Percentiles rank a stretch among this genome's conserved stretches.
Evolutionary conservation across 2,888 invertebrate species (phyloP).

Genomic region (Machimus rusticus): DNA sequence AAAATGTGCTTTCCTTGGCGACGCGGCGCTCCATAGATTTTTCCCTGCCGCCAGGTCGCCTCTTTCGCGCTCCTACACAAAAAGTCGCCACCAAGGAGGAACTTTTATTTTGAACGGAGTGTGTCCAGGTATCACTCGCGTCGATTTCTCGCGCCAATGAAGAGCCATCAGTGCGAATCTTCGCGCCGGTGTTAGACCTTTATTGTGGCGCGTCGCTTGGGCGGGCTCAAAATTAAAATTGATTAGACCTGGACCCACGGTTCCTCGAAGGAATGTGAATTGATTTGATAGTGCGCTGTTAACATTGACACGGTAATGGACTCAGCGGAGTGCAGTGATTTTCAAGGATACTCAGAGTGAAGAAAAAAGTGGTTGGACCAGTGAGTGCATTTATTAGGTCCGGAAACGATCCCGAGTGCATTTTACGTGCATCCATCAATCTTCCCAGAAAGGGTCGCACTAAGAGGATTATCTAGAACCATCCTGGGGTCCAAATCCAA

Average conservation of each 20-base stretch:
- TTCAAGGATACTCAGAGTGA: slow-evolving; percentile 22
- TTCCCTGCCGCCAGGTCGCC: neutral
- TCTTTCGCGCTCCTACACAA: neutral
- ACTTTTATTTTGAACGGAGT: neutral
- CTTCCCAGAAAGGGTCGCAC: slow-evolving; percentile 1
- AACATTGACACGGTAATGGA: neutral
- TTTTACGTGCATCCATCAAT: neutral
- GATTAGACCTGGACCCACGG: neutral
- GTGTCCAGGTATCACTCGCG: neutral
- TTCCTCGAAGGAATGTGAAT: neutral
- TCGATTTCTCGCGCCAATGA: neutral
- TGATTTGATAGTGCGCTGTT: neutral
- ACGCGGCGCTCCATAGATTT: neutral
- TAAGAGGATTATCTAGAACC: slow-evolving; percentile 35
- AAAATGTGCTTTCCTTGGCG: slow-evolving; percentile 3
- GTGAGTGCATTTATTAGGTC: neutral
- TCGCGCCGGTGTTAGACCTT: neutral
- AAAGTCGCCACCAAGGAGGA: neutral
- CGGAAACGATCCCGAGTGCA: neutral
- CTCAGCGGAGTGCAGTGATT: neutral
- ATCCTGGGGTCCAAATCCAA: neutral
- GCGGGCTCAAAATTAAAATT: neutral
- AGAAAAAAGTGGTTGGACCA: slow-evolving; percentile 35
- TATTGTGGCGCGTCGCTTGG: neutral
- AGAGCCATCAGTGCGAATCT: neutral